A percentile compares a stretch with the other conserved stretches of the same genome.
phyloP scores from a whole-genome alignment of 2,797 vertebrate genomes.

The Arvicola amphibius region DNA sequence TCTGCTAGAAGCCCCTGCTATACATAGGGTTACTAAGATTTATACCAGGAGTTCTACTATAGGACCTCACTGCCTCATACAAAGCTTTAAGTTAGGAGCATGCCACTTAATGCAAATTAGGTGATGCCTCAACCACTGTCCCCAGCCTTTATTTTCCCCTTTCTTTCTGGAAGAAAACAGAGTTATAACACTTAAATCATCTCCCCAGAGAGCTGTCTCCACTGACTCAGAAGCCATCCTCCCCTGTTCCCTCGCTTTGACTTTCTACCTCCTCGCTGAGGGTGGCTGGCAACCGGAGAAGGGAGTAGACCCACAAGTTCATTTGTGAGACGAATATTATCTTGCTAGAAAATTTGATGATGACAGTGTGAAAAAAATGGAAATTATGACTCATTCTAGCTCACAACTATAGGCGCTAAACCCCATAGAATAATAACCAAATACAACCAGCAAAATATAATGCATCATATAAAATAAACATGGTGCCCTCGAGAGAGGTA shows the following conservation, averaged over 20 bases:
- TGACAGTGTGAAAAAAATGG: background rate
- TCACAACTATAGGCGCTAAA: background rate
- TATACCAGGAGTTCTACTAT: background rate
- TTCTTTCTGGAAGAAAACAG: background rate
- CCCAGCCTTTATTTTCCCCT: background rate
- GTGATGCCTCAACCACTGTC: background rate
- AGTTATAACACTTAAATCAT: background rate
- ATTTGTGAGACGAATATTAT: background rate
- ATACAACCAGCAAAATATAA: background rate
- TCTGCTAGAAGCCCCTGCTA: background rate
- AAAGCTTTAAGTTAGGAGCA: background rate
- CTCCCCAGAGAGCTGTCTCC: background rate
- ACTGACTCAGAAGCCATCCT: background rate
- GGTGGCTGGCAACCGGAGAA: background rate
- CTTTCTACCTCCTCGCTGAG: background rate
- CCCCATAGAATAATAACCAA: background rate
- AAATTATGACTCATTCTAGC: background rate
- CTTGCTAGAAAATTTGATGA: background rate
- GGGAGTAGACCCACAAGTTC: background rate
- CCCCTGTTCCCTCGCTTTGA: background rate
- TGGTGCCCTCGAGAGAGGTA: background rate
- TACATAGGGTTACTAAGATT: background rate
- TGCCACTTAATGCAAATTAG: background rate
- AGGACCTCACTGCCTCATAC: background rate
- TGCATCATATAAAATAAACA: background rate